Conservation (phyloP, 2,888 invertebrate species). For the Holacanthella duospinosa region DNA sequence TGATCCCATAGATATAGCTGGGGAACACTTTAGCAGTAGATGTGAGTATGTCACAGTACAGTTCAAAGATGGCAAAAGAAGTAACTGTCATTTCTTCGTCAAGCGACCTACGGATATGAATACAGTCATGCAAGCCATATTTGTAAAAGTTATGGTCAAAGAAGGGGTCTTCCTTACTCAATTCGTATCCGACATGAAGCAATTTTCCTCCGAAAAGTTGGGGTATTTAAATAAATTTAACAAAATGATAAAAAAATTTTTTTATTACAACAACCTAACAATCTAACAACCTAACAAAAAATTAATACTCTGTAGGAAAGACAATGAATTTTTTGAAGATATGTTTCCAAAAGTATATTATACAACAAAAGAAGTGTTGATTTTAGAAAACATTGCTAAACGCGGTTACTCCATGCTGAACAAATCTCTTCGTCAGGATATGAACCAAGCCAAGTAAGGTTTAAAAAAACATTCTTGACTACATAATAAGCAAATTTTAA, state of each 20-base stretch:
- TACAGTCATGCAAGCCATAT: background rate
- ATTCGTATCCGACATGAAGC: background rate
- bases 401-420: conserved; percentile 7
- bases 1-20: background rate
- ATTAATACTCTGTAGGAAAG: background rate
- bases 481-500: background rate
- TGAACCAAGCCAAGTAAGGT: conserved; percentile 10
- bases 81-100: conserved; percentile 5
- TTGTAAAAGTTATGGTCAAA: conserved; percentile 8
- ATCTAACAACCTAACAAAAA: background rate
- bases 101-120: conserved; percentile 3
- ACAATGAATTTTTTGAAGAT: background rate
- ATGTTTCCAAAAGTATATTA: conserved; percentile 15
- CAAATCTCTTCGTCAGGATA: conserved; percentile 10
- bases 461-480: background rate
- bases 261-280: background rate
- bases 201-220: background rate
- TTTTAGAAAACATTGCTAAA: conserved; percentile 11
- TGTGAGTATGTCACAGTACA: conserved; percentile 8
- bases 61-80: conserved; percentile 5
- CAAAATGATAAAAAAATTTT: too few species aligned
- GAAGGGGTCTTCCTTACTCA: conserved; percentile 11
- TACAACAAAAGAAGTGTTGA: conserved; percentile 4
- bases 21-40: conserved; percentile 13
- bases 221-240: background rate